Percentiles rank a stretch among this genome's conserved stretches.
Evolutionary conservation across 2,797 vertebrate genomes (phyloP).

Genomic region (Mycteria americana): DNA sequence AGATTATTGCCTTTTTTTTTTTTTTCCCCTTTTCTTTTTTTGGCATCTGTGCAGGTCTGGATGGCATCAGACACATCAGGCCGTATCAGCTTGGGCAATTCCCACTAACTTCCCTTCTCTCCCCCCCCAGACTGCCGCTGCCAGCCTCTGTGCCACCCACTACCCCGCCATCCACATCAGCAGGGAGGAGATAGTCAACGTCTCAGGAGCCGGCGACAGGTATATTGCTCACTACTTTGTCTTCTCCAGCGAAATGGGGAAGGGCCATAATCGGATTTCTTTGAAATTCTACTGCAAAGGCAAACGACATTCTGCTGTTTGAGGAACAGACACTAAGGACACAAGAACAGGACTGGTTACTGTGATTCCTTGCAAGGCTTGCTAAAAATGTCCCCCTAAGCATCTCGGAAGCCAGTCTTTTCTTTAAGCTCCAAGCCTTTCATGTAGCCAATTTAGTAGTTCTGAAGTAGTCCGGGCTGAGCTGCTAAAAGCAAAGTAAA

Average conservation of each 20-base stretch:
- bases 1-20: neutral
- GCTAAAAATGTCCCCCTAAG: neutral
- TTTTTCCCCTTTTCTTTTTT: neutral
- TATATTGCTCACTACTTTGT: conserved; percentile 4
- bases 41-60: neutral
- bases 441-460: neutral
- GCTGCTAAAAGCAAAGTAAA: conserved; percentile 21
- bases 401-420: neutral
- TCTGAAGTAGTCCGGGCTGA: neutral
- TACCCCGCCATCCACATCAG: conserved; percentile 79
- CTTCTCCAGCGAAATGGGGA: neutral
- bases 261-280: neutral
- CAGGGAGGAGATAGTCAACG: conserved; percentile 81
- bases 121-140: conserved; percentile 7
- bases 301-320: neutral
- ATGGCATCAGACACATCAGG: neutral
- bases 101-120: neutral
- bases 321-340: neutral
- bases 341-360: neutral
- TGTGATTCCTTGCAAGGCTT: neutral
- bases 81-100: neutral
- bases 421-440: neutral
- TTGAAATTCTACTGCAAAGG: neutral
- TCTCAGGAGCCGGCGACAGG: conserved; percentile 93
- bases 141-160: conserved; percentile 80